Base-by-base conservation (phyloP, 2,113 vertebrate genomes). In the Cervus canadensis region DNA sequence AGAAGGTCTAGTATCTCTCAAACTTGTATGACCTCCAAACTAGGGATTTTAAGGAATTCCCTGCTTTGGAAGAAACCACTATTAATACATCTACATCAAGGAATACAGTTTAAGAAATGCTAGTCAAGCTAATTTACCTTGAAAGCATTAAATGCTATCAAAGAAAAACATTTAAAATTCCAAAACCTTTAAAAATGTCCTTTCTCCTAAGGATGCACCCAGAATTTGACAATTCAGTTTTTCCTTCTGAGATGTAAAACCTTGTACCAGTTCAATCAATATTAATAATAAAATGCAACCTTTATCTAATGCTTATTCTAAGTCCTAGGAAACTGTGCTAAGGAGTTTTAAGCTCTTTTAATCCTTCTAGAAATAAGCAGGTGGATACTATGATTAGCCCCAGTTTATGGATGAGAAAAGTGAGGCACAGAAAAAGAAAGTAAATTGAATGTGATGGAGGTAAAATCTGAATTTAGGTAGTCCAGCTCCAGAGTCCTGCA, bases 401-500 rank as follows among this genome's bases (percentile, higher is more conserved):
- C 43, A 82, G 81, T 87, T 76, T 87, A 36, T 89, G 89, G 48
- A 56, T 92, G 60, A 86, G 67, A 54, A 97, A 91, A 93, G n/a
- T 13, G 57, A 89, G 89, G 57, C 59, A 71, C 25, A 43, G 81
- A 86, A 79, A 90, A 33, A 19, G 19, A 84, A 93, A 91, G 52
- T 67, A 88, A 84, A 33, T 85, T 16, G 33, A 89, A 76, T n/a
- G n/a, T 76, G 30, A 26, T 78, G n/a, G 7, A 54, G 16, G 56
- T 59, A 88, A 16, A 88, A 82, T 82, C 40, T 91, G 82, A 90
- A 78, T 36, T 59, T 13, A 52, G 36, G 26, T 30, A n/a, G 23
- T 60, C 13, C 40, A 76, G 13, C 52, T 95, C 25, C 14, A 81
- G 21, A 64, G 3, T 59, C 54, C 76, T 78, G 4, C 48, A 25